Percentiles rank a stretch among this genome's conserved stretches.
Conservation (phyloP, 2,113 vertebrate species). For the Todiramphus chloris region DNA sequence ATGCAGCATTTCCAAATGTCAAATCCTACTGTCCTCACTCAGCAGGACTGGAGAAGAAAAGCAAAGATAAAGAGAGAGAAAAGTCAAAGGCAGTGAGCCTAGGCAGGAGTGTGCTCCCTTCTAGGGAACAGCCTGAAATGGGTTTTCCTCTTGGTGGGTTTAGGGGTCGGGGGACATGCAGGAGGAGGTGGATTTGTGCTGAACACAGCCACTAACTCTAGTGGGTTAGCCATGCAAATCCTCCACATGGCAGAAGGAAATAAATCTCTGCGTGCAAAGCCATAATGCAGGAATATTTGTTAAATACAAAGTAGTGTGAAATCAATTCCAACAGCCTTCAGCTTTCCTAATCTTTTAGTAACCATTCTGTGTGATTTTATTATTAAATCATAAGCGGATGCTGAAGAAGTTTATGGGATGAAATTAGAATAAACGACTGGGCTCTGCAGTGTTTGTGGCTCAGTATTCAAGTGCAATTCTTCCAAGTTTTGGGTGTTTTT, state of each 20-base stretch:
- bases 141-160: background rate
- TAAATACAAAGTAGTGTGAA: constrained; percentile 21
- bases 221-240: constrained; percentile 48
- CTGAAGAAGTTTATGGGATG: background rate
- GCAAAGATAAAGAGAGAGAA: background rate
- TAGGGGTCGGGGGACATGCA: background rate
- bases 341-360: constrained; percentile 37
- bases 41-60: background rate
- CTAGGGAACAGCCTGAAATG: background rate
- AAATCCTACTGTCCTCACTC: background rate
- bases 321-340: constrained; percentile 36
- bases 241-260: background rate
- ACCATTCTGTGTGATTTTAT: constrained; percentile 4
- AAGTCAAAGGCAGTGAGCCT: background rate
- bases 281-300: constrained; percentile 4
- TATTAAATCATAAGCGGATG: constrained; percentile 18
- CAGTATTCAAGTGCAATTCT: background rate
- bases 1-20: background rate
- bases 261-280: background rate
- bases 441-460: background rate
- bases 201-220: background rate
- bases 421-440: background rate
- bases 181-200: background rate
- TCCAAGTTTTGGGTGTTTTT: background rate
- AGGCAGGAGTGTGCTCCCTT: background rate